Conservation (phyloP, 2,113 vertebrate genomes). For the Sphaerodactylus townsendi region DNA sequence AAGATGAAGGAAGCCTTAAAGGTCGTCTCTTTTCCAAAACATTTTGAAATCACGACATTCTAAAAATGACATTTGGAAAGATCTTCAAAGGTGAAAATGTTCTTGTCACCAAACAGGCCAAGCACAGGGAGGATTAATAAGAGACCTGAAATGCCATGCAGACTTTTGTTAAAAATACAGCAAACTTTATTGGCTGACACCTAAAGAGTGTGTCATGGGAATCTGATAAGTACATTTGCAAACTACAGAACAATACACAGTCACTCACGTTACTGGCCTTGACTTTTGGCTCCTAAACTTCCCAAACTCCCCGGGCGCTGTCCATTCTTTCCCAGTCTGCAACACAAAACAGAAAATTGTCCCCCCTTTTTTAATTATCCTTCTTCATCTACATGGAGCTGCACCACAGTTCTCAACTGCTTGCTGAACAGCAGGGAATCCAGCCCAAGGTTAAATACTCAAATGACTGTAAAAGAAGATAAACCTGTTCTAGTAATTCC, state of each 20-base stretch:
- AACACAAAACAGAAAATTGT: conserved; percentile 34
- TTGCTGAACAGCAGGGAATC: background rate
- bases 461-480: background rate
- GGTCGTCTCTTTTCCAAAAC: background rate
- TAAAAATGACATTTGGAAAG: background rate
- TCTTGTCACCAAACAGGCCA: conserved; percentile 8
- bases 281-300: conserved; percentile 92
- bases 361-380: background rate
- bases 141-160: background rate
- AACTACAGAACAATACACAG: background rate
- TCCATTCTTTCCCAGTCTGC: conserved; percentile 91
- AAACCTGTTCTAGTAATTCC: background rate
- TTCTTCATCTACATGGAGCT: background rate
- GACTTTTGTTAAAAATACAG: background rate
- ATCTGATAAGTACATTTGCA: background rate
- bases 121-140: background rate
- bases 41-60: background rate
- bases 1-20: background rate
- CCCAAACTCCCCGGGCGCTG: conserved; percentile 90
- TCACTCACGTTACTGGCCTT: conserved; percentile 82
- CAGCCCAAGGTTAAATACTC: background rate
- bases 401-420: background rate
- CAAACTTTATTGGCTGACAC: background rate
- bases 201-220: background rate
- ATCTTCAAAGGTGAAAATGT: background rate